phyloP scores from a whole-genome alignment of 2,888 invertebrate species.

The Nebria brevicollis region DNA sequence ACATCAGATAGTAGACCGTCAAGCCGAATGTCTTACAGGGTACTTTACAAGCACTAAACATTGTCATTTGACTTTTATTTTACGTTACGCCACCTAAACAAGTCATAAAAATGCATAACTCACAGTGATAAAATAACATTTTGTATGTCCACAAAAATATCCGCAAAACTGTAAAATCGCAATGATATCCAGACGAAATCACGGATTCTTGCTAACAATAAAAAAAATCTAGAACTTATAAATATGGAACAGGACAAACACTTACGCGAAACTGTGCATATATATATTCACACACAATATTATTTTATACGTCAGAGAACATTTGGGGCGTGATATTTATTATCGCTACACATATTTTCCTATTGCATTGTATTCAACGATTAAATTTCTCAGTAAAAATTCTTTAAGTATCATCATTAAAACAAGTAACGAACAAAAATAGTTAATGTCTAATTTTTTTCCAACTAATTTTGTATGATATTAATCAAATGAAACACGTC shows the following conservation, averaged over 20 bases:
- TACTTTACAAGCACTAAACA: conserved; percentile 46
- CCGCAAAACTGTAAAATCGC: conserved; percentile 1
- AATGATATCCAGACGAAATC: neutral
- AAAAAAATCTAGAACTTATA: neutral
- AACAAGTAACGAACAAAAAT: too few relatives aligned
- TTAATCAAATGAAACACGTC: neutral
- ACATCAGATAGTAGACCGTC: conserved; percentile 25
- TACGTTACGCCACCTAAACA: conserved; percentile 36
- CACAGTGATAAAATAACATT: conserved; percentile 38
- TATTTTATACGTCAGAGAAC: neutral
- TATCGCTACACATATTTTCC: neutral
- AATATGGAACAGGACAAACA: neutral
- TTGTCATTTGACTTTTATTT: conserved; percentile 44
- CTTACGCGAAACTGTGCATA: neutral
- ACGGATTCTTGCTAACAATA: neutral
- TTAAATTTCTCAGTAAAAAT: too few relatives aligned
- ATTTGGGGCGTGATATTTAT: neutral
- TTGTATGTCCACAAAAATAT: neutral
- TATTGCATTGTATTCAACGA: neutral
- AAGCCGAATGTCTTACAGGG: conserved; percentile 29
- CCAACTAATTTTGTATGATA: neutral
- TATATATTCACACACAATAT: neutral
- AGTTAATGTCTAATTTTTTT: too few relatives aligned
- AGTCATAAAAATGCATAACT: conserved; percentile 42
- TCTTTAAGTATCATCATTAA: too few relatives aligned